Base-by-base conservation (phyloP, 2,113 vertebrate genomes). In the Odontophorus gujanensis region DNA sequence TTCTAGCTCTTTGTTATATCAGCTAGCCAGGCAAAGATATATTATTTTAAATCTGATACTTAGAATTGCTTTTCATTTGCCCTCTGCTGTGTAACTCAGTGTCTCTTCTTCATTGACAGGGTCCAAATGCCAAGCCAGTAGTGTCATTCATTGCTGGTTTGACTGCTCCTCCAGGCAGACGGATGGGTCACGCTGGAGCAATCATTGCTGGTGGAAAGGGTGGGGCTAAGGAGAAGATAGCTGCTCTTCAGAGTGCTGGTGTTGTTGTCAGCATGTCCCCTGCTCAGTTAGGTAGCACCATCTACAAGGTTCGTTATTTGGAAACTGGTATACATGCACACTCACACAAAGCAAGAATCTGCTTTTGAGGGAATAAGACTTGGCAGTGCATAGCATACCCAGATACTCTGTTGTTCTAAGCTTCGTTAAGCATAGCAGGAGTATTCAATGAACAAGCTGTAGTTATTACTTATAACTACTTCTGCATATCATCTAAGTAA, bases 121-220 rank as follows among this genome's bases (percentile, higher is more conserved):
- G 99, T 92, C 97, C 98, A 63, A 98, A 98, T 6, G 94, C 99
- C 80, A 99, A 99, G 97, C 99, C 99, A 0, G 99, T 99, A 43
- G 99, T 99, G 96, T 99, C 99, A 10, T 99, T 99, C 97, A 99
- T 99, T 24, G 99, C 99, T 13, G 99, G 99, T 26, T 97, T 99
- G 84, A 99, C 99, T 0, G 99, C 99, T 45, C 99, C 99, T 57
- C 99, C 99, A 0, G 99, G 99, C 82, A 98, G 99, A 72, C 97
- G 99, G 83, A 99, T 99, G 99, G 99, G 99, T 58, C 99, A 99
- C 0, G 99, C 99, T 0, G 99, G 99, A 15, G 99, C 99, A 40
- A 99, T 99, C 96, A 99, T 99, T 25, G 99, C 99, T 36, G 99
- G 99, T 13, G 99, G 99, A 8, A 99, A 99, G 87, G 99, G 99